Base-by-base conservation (phyloP, 2,113 vertebrate genomes). In the Solea solea region DNA sequence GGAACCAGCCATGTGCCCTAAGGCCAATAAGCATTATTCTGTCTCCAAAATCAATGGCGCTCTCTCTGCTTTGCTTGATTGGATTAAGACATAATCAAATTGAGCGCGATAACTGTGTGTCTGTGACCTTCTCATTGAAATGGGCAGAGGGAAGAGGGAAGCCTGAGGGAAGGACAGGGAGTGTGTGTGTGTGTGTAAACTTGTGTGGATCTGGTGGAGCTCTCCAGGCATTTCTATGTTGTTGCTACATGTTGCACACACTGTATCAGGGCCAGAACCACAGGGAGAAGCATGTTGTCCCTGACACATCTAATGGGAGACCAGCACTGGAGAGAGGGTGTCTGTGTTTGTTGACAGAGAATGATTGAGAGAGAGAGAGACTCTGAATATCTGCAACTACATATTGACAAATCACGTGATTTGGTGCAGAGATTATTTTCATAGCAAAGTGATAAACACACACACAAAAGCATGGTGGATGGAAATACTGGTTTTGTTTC, bases 31-130 rank as follows among this genome's bases (percentile, higher is more conserved):
- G 84, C 85, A 85, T 89, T 88, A 84, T 86, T 84, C 84, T 78
- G 78, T 87, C 80, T 89, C 65, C 59, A 78, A 85, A 91, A 91
- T 93, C 90, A 88, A 91, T 91, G 75, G 57, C 5, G 82, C 80
- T 88, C 76, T 74, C 74, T 81, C 74, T 89, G 85, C 89, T 88
- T 86, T 88, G 83, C 80, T 86, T 90, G 86, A 94, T 93, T 93
- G 90, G 89, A 93, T 94, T 93, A 91, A 89, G 89, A 89, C 69
- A 42, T 90, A 93, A 93, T 93, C 91, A 90, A 86, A 92, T 92
- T 50, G 74, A 89, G 71, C 80, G 63, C 41, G 85, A 90, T 89
- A 90, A 90, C 86, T 76, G 77, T 83, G 81, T 76, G 84, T 78
- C 76, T 79, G 74, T 90, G 89, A 93, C 90, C 92, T 92, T 93